Evolutionary conservation across 2,888 invertebrate species (phyloP).

Genomic region (Chrysotoxum bicinctum): DNA sequence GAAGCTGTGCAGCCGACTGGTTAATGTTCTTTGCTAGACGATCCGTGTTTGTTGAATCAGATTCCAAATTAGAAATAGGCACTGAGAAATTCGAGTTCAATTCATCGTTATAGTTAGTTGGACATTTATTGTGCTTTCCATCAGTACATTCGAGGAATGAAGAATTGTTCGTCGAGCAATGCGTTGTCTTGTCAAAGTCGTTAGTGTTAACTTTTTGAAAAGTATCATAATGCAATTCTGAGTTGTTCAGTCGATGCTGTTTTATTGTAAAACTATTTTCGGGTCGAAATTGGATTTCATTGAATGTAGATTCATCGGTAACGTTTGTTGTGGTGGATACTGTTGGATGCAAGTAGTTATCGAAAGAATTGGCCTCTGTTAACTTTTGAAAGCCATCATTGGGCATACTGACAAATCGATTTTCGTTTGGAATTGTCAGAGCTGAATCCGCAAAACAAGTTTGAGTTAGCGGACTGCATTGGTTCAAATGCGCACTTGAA

Average conservation of each 20-base stretch:
- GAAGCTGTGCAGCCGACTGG: background rate
- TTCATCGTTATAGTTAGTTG: slow-evolving; percentile 22
- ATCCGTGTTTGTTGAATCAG: slow-evolving; percentile 3
- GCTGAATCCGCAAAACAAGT: slow-evolving; percentile 29
- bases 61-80: slow-evolving; percentile 38
- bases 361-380: slow-evolving; percentile 22
- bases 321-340: slow-evolving; percentile 54
- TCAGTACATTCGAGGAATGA: slow-evolving; percentile 24
- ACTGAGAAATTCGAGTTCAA: slow-evolving; percentile 34
- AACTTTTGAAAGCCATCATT: slow-evolving; percentile 23
- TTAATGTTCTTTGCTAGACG: slow-evolving; percentile 19
- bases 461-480: slow-evolving; percentile 38
- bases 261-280: slow-evolving; percentile 32
- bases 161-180: slow-evolving; percentile 13
- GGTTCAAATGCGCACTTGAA: slow-evolving; percentile 14
- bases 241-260: slow-evolving; percentile 8
- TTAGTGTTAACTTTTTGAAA: slow-evolving; percentile 29
- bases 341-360: slow-evolving; percentile 38
- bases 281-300: slow-evolving; percentile 37
- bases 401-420: slow-evolving; percentile 8
- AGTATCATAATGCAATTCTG: slow-evolving; percentile 45
- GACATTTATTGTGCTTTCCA: slow-evolving; percentile 12
- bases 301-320: slow-evolving; percentile 33
- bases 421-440: slow-evolving; percentile 1
- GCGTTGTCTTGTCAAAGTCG: slow-evolving; percentile 29